phyloP scores from a whole-genome alignment of 2,888 invertebrate genomes.

The Gisinianus flammeolus region DNA sequence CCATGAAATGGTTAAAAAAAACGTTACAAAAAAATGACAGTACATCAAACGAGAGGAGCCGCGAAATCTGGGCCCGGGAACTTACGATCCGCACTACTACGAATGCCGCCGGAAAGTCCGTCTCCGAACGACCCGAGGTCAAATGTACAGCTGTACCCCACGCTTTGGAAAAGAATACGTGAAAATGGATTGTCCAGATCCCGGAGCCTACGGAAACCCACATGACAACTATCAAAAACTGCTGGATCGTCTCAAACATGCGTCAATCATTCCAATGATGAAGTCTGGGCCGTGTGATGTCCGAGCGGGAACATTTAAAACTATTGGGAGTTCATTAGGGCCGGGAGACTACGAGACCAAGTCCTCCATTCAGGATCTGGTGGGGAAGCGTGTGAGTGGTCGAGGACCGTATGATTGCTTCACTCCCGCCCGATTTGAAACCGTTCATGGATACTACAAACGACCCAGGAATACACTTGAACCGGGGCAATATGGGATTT shows the following conservation, averaged over 20 bases:
- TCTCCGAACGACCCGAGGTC: conserved; percentile 10
- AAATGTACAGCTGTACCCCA: conserved; percentile 15
- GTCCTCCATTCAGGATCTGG: conserved; percentile 18
- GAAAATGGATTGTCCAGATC: conserved; percentile 24
- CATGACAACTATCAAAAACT: neutral
- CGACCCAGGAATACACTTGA: neutral
- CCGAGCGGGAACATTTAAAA: conserved; percentile 4
- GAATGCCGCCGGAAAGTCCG: conserved; percentile 15
- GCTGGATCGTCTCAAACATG: conserved; percentile 10
- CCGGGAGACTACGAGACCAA: conserved; percentile 36
- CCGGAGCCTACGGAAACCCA: conserved; percentile 37
- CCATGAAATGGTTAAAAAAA: too few relatives aligned
- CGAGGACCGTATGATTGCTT: conserved; percentile 18
- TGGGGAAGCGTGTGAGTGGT: neutral
- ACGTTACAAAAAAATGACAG: too few relatives aligned
- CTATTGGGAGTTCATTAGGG: conserved; percentile 16
- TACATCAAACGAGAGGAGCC: conserved; percentile 32
- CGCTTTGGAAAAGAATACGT: conserved; percentile 28
- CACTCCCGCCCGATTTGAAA: conserved; percentile 10
- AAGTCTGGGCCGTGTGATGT: conserved; percentile 33
- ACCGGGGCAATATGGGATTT: conserved; percentile 27
- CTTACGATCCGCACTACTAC: conserved; percentile 32
- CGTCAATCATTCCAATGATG: neutral
- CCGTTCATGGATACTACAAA: conserved; percentile 22
- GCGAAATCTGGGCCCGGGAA: conserved; percentile 35